Evolutionary conservation across 2,113 vertebrate genomes (phyloP), one percentile per base, ranked within the genome.

Genomic region (Columba janthina): DNA sequence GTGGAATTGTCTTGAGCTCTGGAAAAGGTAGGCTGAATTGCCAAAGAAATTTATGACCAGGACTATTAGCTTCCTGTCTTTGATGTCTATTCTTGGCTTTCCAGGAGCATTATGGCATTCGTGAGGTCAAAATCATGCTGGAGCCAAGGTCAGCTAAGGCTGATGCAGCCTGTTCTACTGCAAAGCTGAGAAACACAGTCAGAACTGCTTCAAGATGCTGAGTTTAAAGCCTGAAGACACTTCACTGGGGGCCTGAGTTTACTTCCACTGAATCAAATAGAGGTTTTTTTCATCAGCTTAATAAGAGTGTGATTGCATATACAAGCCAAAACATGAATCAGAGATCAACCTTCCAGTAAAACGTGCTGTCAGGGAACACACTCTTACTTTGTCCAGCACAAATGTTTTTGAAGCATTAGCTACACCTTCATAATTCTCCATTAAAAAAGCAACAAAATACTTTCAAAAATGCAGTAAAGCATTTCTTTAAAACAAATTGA

Each of bases 31-130:
- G 72, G 85, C 64, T 83, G 87, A 85, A 58, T 94, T 91, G 93
- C 95, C 82, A 90, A 70, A 93, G 85, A 97, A 97, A 89, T 94
- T 87, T 89, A 95, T 71, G 31, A 93, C 85, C 78, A 96, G 56
- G 78, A 91, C 96, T 96, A 95, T 95, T 93, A 94, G 91, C 78
- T 97, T 97, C 93, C 96, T 96, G 94, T 93, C 96, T 97, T 96
- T 97, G 94, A 97, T 94, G 95, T 95, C 85, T 96, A 97, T 94
- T 97, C 89, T 95, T 93, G 93, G 89, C 89, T 95, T 94, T 96
- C 87, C 94, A 96, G 89, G 66, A 94, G 89, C 88, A 93, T 88
- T 95, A 96, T 95, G 78, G 93, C 88, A 96, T 93, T 97, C 94
- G 94, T 85, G 95, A 97, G 91, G 74, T 96, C 87, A 95, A 96